A percentile compares a stretch with the other conserved stretches of the same genome.
phyloP scores from a whole-genome alignment of 1,140 invertebrate genomes.

The Triops longicaudatus region DNA sequence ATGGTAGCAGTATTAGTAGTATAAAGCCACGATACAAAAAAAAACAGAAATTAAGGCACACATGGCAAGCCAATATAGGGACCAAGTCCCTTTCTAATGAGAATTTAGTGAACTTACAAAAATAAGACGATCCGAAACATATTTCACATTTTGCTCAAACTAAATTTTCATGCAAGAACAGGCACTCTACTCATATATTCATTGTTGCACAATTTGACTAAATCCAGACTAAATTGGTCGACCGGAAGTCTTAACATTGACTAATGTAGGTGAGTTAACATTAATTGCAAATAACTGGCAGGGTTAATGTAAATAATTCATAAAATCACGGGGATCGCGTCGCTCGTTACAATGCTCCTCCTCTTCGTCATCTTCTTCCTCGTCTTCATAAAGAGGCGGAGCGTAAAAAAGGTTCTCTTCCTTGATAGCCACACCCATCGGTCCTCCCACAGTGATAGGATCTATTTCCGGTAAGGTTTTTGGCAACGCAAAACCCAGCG shows the following conservation, averaged over 20 bases:
- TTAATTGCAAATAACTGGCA: not conserved
- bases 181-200: no score
- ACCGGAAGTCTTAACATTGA: no score
- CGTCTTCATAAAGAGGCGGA: not conserved
- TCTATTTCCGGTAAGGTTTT: conserved; percentile 2
- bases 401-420: not conserved
- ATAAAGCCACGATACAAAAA: not conserved
- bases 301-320: not conserved
- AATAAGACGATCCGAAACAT: not conserved
- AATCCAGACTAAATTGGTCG: no score
- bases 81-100: not conserved
- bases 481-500: not conserved
- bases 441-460: not conserved
- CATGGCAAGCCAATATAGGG: not conserved
- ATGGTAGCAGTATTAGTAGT: not conserved
- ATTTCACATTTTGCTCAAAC: no score
- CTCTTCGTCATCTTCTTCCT: not conserved
- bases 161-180: no score
- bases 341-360: not conserved
- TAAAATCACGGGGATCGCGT: not conserved
- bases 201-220: no score
- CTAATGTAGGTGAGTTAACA: not conserved
- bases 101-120: not conserved
- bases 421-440: not conserved
- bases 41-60: not conserved